Conservation (phyloP, 2,888 invertebrate genomes). For the Pyralis farinalis region DNA sequence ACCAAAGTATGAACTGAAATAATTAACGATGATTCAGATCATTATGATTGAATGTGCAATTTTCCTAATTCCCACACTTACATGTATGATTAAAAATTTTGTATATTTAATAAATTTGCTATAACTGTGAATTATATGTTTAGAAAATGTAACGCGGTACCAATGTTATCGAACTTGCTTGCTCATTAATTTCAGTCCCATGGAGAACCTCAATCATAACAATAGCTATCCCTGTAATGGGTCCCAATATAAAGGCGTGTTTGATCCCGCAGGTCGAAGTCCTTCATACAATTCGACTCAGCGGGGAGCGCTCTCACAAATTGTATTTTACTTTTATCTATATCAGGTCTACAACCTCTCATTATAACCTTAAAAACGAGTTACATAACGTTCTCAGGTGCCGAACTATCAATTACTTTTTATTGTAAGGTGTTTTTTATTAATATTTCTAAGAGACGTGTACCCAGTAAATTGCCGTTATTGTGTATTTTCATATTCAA, state of each 20-base stretch:
- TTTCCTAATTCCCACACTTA: too few species aligned
- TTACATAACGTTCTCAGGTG: slow-evolving; percentile 6
- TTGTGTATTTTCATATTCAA: slow-evolving; percentile 9
- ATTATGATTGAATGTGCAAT: too few species aligned
- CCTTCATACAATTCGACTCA: not conserved
- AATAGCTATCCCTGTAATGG: not conserved
- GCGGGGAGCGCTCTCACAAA: slow-evolving; percentile 3
- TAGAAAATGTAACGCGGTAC: too few species aligned
- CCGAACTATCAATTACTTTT: slow-evolving; percentile 6
- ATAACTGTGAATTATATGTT: too few species aligned
- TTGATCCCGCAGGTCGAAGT: too few species aligned
- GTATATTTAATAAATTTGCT: too few species aligned
- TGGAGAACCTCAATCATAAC: not conserved
- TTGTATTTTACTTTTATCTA: not conserved
- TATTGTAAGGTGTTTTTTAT: slow-evolving; percentile 7
- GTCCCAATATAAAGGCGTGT: not conserved
- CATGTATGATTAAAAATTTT: too few species aligned
- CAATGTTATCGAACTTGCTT: too few species aligned
- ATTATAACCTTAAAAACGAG: slow-evolving; percentile 2
- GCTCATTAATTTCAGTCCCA: too few species aligned
- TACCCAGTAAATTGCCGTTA: slow-evolving; percentile 12
- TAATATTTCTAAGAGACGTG: slow-evolving; percentile 2
- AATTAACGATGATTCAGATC: too few species aligned
- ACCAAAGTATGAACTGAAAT: too few species aligned
- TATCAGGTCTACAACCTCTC: not conserved